phyloP scores from a whole-genome alignment of 2,797 vertebrate species.

The Channa striata region DNA sequence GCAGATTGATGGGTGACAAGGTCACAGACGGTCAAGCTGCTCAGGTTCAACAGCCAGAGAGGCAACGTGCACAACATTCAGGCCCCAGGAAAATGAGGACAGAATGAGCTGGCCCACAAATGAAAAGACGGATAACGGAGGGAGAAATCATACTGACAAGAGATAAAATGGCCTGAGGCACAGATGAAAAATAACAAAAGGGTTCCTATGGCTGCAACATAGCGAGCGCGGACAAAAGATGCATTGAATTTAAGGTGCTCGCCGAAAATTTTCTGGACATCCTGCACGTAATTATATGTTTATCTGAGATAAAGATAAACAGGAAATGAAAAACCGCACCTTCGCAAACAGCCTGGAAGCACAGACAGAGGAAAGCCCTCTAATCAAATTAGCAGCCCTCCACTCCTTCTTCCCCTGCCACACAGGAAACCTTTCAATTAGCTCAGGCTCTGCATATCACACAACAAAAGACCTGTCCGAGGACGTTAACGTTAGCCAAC shows the following conservation, averaged over 20 bases:
- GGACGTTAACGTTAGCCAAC: conserved; percentile 54
- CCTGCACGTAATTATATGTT: not conserved
- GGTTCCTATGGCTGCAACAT: not conserved
- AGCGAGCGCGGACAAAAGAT: conserved; percentile 5
- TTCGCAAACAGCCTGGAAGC: conserved; percentile 7
- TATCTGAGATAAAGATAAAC: conserved; percentile 1
- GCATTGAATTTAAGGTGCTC: not conserved
- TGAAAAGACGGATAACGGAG: not conserved
- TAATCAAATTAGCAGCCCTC: conserved; percentile 43
- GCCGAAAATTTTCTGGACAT: not conserved
- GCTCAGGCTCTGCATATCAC: conserved; percentile 26
- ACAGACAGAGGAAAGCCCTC: conserved; percentile 29
- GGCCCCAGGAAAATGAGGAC: not conserved
- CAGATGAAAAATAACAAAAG: conserved; percentile 38
- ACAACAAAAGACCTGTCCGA: conserved; percentile 69
- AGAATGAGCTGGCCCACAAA: not conserved
- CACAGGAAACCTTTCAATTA: conserved; percentile 60
- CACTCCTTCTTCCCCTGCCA: not conserved
- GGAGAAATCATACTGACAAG: conserved; percentile 1
- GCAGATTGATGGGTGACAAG: conserved; percentile 1
- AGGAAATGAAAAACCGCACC: conserved; percentile 17
- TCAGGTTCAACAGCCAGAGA: not conserved
- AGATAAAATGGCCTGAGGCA: conserved; percentile 20
- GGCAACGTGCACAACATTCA: not conserved
- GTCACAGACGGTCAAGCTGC: conserved; percentile 12